A percentile compares a stretch with the other conserved stretches of the same genome.
Conservation (phyloP, 2,888 invertebrate genomes). For the Gastracanthus pulcherrimus region DNA sequence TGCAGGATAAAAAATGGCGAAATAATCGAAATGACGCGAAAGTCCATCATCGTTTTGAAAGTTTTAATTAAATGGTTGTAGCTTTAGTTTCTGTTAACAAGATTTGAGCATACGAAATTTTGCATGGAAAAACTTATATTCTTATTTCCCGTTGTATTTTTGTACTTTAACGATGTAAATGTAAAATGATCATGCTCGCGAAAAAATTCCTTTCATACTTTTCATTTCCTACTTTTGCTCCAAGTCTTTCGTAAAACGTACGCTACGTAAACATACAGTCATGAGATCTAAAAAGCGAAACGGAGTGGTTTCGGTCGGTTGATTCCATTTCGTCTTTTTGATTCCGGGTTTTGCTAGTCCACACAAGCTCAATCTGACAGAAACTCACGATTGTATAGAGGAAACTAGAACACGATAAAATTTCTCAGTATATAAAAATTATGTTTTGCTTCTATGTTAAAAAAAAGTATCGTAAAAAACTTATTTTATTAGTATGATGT, state of each 20-base stretch:
- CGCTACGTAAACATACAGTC: not conserved
- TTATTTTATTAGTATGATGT: too few relatives aligned
- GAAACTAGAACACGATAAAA: not conserved
- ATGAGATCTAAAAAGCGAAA: slow-evolving; percentile 10
- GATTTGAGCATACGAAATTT: too few relatives aligned
- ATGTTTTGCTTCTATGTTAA: too few relatives aligned
- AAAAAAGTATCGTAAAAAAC: too few relatives aligned
- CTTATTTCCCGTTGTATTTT: too few relatives aligned
- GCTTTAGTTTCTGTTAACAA: too few relatives aligned
- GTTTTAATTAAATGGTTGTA: not conserved
- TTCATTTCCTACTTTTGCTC: slow-evolving; percentile 3
- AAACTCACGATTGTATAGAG: not conserved
- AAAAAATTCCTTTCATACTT: not conserved
- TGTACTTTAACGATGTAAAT: not conserved
- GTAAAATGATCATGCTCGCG: not conserved
- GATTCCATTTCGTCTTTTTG: slow-evolving; percentile 10
- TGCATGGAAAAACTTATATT: too few relatives aligned
- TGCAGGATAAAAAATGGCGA: not conserved
- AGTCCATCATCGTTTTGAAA: not conserved
- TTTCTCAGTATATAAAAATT: too few relatives aligned
- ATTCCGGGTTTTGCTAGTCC: not conserved
- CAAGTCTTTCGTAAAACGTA: not conserved
- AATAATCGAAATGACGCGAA: not conserved
- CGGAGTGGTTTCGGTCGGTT: not conserved
- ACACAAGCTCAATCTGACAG: not conserved